Evolutionary conservation across 1,140 invertebrate genomes (phyloP).

Genomic region (Cyclina sinensis): DNA sequence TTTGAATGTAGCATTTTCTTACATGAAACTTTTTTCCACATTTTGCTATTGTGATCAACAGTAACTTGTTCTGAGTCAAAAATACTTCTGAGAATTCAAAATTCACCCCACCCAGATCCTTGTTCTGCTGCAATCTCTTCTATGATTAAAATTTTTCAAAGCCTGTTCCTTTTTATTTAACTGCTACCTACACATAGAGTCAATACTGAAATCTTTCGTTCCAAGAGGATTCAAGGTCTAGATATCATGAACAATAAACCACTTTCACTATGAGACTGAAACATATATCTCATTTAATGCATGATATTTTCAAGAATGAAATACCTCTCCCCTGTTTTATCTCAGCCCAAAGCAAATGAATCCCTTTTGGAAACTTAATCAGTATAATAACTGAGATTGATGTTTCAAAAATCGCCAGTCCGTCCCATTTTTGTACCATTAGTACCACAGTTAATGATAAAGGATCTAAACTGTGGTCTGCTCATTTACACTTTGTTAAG

Average conservation of each 20-base stretch:
- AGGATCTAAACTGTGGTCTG: neutral
- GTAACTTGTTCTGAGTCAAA: no score
- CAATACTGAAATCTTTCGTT: no score
- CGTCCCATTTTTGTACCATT: conserved; percentile 50
- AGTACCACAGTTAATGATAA: conserved; percentile 21
- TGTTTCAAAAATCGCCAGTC: conserved; percentile 42
- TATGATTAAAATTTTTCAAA: no score
- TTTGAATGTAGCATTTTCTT: no score
- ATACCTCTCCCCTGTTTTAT: conserved; percentile 13
- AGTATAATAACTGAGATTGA: conserved; percentile 38
- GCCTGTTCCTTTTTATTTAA: no score
- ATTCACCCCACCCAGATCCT: no score
- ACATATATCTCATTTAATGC: conserved; percentile 8
- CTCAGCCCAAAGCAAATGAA: conserved; percentile 17
- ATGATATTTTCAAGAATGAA: conserved; percentile 19
- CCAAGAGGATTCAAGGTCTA: neutral
- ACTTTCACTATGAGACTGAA: neutral
- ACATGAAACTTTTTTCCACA: no score
- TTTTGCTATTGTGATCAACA: no score
- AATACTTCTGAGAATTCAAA: no score
- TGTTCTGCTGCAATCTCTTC: no score
- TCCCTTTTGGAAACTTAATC: conserved; percentile 25
- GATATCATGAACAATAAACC: neutral
- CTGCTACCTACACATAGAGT: no score
- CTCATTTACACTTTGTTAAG: conserved; percentile 34